Base-by-base conservation (phyloP, 2,888 invertebrate genomes). In the Lasioglossum leucozonium region DNA sequence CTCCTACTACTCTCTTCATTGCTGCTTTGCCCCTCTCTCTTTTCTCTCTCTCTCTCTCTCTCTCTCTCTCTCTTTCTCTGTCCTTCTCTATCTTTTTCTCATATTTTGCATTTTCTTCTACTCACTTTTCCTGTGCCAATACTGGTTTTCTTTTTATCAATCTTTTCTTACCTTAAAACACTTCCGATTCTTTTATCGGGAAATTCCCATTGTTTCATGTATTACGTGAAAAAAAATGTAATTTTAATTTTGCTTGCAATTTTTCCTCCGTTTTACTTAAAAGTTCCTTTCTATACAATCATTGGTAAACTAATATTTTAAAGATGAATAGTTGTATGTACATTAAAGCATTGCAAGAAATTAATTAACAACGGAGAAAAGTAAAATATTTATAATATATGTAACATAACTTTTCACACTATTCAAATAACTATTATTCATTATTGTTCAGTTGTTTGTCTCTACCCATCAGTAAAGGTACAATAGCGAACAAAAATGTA, bases 1-100 rank as follows among this genome's bases (percentile, higher is more conserved):
- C 85, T 82, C 40, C 75, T 79, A 81, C 58, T 72, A 84, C 11
- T 84, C 74, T 74, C 65, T 55, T 76, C 82, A 42, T 87, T 75
- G 79, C 65, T 85, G 74, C 85, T 30, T 6, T 16, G 58, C 82
- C 72, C 85, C 58, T 77, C 44, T 67, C 65, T 6, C 62, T 18
- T 18, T 1, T 77, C 44, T 67, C 65, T 6, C 62, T 18, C 34
- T 1, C 34, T 18, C 55, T 62, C 58, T 13, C 13, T 58, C 26
- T 30, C 13, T 26, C 16, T 18, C 34, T 34, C 18, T 16, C 4
- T 22, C 8, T 22, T 16, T 62, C 40, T 67, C 58, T 3, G 1
- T 18, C 34, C 6, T 16, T 18, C 11, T 30, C 30, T 62, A 13
- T 58, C 26, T 65, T 6, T 37, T 16, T 37, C 18, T 65, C 34